Conservation (phyloP, 2,797 vertebrate species). For the Apodemus agrarius region DNA sequence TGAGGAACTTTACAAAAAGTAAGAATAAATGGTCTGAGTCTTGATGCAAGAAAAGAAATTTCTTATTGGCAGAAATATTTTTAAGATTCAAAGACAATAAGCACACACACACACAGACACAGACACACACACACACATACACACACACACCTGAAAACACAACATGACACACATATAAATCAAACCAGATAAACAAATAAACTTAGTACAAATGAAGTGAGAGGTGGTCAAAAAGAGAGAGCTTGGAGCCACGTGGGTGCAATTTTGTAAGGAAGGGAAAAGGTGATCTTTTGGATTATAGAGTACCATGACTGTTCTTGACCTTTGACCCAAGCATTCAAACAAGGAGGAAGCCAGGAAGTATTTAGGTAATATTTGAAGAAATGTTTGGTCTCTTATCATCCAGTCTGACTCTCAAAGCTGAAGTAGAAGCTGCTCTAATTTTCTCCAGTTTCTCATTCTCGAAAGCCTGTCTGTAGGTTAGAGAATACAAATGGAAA, state of each 20-base stretch:
- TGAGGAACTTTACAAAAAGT: neutral
- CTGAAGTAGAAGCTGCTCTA: conserved; percentile 59
- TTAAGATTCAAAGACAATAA: neutral
- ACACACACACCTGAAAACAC: neutral
- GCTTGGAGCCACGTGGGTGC: neutral
- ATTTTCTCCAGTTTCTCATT: conserved; percentile 64
- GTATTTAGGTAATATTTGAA: neutral
- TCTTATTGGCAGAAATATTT: neutral
- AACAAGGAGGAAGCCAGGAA: neutral
- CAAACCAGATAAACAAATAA: neutral
- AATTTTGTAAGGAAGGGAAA: neutral
- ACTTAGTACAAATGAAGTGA: neutral
- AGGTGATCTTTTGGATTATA: neutral
- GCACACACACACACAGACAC: neutral
- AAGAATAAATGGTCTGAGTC: neutral
- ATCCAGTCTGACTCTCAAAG: neutral
- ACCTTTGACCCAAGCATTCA: neutral
- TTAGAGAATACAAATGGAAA: conserved; percentile 67
- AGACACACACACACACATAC: neutral
- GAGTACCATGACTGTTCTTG: neutral
- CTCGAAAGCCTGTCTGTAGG: conserved; percentile 56
- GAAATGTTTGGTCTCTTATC: neutral
- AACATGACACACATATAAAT: neutral
- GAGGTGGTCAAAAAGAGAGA: neutral
- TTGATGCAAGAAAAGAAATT: conserved; percentile 16